A percentile compares a stretch with the other conserved stretches of the same genome.
These are phyloP conservation scores for Montipora capitata DNA, from an alignment of 92 coral and sea anemone genomes.

Conservation along the genomic window DNA sequence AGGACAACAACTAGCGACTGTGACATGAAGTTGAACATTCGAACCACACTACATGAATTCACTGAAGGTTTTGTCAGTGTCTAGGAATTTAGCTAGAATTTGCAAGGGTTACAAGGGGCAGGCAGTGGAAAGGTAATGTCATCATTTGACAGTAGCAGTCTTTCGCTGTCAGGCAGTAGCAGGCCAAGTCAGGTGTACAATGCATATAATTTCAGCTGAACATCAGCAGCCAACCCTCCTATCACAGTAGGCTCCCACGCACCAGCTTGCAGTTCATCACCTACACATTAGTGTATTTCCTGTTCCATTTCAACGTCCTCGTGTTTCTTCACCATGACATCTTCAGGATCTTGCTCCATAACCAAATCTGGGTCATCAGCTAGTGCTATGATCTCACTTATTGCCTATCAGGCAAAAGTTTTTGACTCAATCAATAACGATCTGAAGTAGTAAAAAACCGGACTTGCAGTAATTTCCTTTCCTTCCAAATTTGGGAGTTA, in stretches of 20 bases:
- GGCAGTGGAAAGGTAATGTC: too few relatives aligned
- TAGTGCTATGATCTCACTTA: neutral
- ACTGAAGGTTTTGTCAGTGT: too few relatives aligned
- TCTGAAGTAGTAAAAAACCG: neutral
- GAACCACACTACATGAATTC: too few relatives aligned
- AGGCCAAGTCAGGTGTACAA: neutral
- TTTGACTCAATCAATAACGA: neutral
- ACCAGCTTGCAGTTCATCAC: constrained; percentile 2
- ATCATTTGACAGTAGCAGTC: too few relatives aligned
- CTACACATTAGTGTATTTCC: neutral
- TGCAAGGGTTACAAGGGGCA: too few relatives aligned
- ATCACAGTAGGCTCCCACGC: neutral
- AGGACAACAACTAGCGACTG: too few relatives aligned
- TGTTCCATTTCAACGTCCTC: neutral
- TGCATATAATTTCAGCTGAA: neutral
- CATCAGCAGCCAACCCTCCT: neutral
- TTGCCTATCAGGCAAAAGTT: constrained; percentile 3
- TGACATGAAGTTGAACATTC: too few relatives aligned
- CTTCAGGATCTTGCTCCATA: constrained; percentile 5
- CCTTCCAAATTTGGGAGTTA: too few relatives aligned
- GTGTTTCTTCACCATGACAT: too few relatives aligned
- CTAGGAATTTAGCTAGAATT: too few relatives aligned
- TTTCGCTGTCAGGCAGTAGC: neutral
- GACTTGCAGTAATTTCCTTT: neutral
- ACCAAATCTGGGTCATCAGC: neutral